Evolutionary conservation across 2,797 vertebrate genomes (phyloP).

Genomic region (Mallotus villosus): DNA sequence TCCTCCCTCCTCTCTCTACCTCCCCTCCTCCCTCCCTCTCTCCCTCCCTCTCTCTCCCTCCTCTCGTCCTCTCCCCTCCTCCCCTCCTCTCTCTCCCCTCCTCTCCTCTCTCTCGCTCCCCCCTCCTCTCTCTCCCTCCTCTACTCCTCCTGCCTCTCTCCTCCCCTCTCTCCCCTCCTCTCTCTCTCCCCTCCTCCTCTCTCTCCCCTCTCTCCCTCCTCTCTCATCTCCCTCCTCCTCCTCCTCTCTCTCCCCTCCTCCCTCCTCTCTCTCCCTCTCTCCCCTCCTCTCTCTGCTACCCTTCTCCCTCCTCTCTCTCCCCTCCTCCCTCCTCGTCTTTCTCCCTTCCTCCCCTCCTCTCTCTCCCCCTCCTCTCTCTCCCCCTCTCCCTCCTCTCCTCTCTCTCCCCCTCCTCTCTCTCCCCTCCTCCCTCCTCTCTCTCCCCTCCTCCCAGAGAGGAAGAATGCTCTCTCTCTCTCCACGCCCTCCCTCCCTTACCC

Average conservation of each 20-base stretch:
- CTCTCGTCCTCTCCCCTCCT: too few species aligned
- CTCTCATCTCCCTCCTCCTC: conserved; percentile 28
- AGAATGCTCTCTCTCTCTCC: not conserved
- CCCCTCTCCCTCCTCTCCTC: conserved; percentile 20
- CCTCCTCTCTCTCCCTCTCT: conserved; percentile 23
- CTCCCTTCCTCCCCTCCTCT: conserved; percentile 15
- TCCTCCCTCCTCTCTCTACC: conserved; percentile 29
- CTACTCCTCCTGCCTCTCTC: too few species aligned
- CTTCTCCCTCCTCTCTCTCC: conserved; percentile 32
- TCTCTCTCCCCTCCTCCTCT: conserved; percentile 35
- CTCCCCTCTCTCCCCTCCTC: conserved; percentile 35
- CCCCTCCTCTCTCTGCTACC: conserved; percentile 21
- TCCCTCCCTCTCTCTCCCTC: conserved; percentile 31
- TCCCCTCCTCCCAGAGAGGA: not conserved
- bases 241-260: conserved; percentile 31
- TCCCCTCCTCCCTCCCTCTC: too few species aligned
- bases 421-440: conserved; percentile 21
- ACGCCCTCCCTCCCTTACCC: not conserved
- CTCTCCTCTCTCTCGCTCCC: conserved; percentile 23
- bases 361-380: conserved; percentile 26
- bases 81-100: conserved; percentile 29
- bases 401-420: conserved; percentile 38
- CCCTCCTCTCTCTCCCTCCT: conserved; percentile 23
- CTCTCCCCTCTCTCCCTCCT: conserved; percentile 23
- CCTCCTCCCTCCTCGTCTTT: conserved; percentile 20